phyloP scores from a whole-genome alignment of 2,113 vertebrate species.

The Hydropotes inermis region DNA sequence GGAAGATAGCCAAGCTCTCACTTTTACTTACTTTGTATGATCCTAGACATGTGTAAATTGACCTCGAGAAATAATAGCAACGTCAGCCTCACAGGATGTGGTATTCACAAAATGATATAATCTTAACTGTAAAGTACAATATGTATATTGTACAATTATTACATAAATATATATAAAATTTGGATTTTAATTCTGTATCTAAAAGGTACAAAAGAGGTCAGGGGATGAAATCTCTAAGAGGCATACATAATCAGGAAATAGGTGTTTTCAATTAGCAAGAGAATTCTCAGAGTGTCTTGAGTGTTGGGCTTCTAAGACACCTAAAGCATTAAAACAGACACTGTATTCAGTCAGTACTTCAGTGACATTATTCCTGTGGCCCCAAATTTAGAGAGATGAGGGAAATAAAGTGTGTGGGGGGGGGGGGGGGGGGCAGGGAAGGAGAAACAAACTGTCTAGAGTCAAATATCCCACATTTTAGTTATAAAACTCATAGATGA shows the following conservation, averaged over 20 bases:
- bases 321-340: background rate
- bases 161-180: background rate
- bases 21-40: background rate
- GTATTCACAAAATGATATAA: conserved; percentile 1
- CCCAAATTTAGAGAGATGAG: background rate
- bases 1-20: background rate
- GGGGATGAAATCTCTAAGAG: background rate
- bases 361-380: background rate
- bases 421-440: background rate
- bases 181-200: background rate
- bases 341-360: background rate
- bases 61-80: conserved; percentile 5
- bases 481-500: background rate
- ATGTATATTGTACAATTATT: background rate
- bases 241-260: background rate
- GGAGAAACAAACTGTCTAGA: background rate
- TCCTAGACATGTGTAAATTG: background rate
- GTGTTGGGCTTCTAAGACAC: background rate
- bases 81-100: background rate
- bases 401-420: background rate
- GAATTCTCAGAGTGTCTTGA: background rate
- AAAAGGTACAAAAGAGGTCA: background rate
- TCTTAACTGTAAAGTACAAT: background rate
- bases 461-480: background rate
- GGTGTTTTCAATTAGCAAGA: background rate